phyloP scores from a whole-genome alignment of 2,797 vertebrate species.

The Microcaecilia unicolor region DNA sequence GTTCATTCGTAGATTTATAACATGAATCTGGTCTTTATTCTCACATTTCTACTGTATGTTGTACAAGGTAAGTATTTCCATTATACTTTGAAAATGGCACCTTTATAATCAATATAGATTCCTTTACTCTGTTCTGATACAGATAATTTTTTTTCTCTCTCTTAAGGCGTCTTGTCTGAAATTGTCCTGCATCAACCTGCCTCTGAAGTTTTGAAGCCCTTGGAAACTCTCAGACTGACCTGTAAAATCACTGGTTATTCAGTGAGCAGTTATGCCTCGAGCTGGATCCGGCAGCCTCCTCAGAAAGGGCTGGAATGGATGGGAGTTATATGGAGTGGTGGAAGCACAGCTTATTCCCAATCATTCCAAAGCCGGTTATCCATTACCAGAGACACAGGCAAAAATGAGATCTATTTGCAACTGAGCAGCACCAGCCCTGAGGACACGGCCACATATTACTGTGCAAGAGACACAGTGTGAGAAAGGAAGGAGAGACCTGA shows the following conservation, averaged over 20 bases:
- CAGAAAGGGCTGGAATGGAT: constrained; percentile 1
- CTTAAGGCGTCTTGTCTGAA: not conserved
- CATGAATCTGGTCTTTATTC: no score
- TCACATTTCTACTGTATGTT: no score
- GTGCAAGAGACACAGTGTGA: not conserved
- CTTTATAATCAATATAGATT: no score
- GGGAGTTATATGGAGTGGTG: not conserved
- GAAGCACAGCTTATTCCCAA: not conserved
- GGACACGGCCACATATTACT: not conserved
- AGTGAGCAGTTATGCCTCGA: not conserved
- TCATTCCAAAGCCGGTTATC: not conserved
- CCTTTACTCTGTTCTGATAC: no score
- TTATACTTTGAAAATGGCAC: no score
- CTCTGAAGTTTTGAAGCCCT: not conserved
- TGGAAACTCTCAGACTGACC: not conserved
- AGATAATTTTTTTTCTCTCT: not conserved
- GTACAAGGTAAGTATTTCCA: no score
- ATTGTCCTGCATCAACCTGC: not conserved
- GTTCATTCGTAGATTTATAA: no score
- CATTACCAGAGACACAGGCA: not conserved
- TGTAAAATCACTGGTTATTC: not conserved
- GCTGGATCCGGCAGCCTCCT: not conserved
- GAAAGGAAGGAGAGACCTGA: not conserved
- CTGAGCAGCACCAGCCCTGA: not conserved
- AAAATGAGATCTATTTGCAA: not conserved